A percentile compares a stretch with the other conserved stretches of the same genome.
phyloP scores from a whole-genome alignment of 2,888 invertebrate species.

The Alcis repandata region DNA sequence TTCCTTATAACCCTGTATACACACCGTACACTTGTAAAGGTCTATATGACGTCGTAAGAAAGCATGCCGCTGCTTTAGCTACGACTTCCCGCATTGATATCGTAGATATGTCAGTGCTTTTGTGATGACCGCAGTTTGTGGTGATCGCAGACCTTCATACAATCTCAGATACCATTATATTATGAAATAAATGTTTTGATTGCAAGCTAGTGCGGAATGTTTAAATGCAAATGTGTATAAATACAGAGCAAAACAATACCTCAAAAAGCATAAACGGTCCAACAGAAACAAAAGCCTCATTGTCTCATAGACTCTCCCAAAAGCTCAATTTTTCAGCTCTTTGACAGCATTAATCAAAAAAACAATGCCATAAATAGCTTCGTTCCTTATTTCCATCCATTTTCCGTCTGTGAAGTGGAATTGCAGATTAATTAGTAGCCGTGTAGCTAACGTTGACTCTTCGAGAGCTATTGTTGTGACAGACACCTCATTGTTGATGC shows the following conservation, averaged over 20 bases:
- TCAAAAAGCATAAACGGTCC: not conserved
- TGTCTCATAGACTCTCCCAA: slow-evolving; percentile 18
- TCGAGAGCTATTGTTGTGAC: slow-evolving; percentile 64
- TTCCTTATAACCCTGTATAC: too few species aligned
- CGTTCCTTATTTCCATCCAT: slow-evolving; percentile 33
- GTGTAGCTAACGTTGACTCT: slow-evolving; percentile 64
- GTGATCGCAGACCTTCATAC: too few species aligned
- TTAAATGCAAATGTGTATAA: not conserved
- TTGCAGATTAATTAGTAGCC: slow-evolving; percentile 73
- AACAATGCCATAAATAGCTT: slow-evolving; percentile 45
- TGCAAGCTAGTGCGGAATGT: too few species aligned
- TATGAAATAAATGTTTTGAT: too few species aligned
- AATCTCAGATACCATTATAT: too few species aligned
- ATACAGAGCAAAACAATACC: not conserved
- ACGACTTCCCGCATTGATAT: too few species aligned
- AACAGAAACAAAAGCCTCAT: slow-evolving; percentile 1
- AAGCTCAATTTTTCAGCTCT: slow-evolving; percentile 31
- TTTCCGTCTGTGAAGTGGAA: slow-evolving; percentile 41
- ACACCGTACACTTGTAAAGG: too few species aligned
- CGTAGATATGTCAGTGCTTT: too few species aligned
- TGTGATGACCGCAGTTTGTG: too few species aligned
- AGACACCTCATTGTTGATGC: slow-evolving; percentile 60
- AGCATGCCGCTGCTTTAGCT: too few species aligned
- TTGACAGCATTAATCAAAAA: slow-evolving; percentile 46
- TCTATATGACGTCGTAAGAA: too few species aligned